These are phyloP conservation scores for Matsumurasca onukii DNA, from an alignment of 1,140 invertebrate genomes.

Conservation along the genomic window DNA sequence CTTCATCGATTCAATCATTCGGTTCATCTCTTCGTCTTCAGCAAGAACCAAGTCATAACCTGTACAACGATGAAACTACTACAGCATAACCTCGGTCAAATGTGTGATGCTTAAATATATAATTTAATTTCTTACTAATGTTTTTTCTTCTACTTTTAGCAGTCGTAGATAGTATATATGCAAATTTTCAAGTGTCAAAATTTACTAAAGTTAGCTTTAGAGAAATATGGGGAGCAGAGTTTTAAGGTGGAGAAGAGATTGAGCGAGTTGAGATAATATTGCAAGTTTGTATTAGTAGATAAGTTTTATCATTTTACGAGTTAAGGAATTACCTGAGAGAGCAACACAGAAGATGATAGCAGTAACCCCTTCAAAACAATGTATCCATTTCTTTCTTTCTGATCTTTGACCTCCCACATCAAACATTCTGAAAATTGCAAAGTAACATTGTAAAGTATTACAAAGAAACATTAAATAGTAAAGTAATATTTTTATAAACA, in stretches of 20 bases:
- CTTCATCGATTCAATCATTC: conserved; percentile 92
- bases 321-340: conserved; percentile 77
- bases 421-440: conserved; percentile 68
- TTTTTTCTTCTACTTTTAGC: too few species aligned
- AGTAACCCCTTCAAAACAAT: conserved; percentile 95
- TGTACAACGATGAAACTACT: conserved; percentile 38
- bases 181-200: too few species aligned
- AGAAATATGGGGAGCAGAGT: too few species aligned
- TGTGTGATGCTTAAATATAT: neutral
- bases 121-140: neutral
- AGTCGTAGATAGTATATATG: too few species aligned
- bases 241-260: too few species aligned
- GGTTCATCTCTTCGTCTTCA: conserved; percentile 69
- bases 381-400: conserved; percentile 97
- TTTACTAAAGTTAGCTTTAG: too few species aligned
- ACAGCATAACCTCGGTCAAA: neutral
- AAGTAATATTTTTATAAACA: too few species aligned
- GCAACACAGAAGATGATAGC: conserved; percentile 97
- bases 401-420: conserved; percentile 92
- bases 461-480: too few species aligned
- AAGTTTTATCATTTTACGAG: too few species aligned
- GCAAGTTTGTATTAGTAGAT: too few species aligned
- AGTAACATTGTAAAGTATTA: too few species aligned
- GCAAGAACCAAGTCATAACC: conserved; percentile 73
- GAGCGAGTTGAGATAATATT: too few species aligned